Evolutionary conservation across 1,140 invertebrate genomes (phyloP).

Genomic region (Artemia franciscana): DNA sequence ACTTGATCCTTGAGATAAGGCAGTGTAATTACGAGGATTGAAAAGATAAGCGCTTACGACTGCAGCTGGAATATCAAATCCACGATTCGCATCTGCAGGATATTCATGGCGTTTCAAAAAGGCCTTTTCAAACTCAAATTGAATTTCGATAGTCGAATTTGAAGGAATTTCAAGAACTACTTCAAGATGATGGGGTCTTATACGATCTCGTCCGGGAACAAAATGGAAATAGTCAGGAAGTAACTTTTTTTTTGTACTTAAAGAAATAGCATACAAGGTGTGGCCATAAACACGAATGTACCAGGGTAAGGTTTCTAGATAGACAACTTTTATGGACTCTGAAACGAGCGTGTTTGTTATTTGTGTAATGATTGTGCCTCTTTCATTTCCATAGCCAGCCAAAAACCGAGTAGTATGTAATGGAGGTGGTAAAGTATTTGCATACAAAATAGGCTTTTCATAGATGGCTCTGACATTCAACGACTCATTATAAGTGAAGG

Average conservation of each 20-base stretch:
- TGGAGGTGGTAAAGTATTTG: constrained; percentile 34
- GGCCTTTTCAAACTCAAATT: constrained; percentile 72
- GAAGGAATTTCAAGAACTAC: constrained; percentile 52
- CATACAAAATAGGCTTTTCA: constrained; percentile 20
- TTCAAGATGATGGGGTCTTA: constrained; percentile 69
- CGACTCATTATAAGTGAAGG: constrained; percentile 20
- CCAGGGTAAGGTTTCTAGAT: constrained; percentile 50
- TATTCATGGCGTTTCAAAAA: constrained; percentile 97
- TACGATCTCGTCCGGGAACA: constrained; percentile 56
- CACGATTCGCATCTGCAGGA: constrained; percentile 95
- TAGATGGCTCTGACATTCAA: constrained; percentile 41
- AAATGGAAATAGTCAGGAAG: constrained; percentile 26
- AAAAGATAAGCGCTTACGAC: constrained; percentile 52
- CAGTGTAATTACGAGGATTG: constrained; percentile 48
- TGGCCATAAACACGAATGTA: constrained; percentile 79
- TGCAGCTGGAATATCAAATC: constrained; percentile 74
- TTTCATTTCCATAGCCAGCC: constrained; percentile 40
- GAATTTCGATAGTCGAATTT: constrained; percentile 51
- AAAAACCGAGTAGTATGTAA: constrained; percentile 56
- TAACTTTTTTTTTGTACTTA: not conserved
- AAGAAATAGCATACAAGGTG: constrained; percentile 28
- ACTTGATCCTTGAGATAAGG: constrained; percentile 40
- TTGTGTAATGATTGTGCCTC: constrained; percentile 58
- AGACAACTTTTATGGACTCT: constrained; percentile 33
- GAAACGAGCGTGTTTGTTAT: constrained; percentile 49